Percentiles rank a stretch among this genome's conserved stretches.
phyloP scores from a whole-genome alignment of 37 sponge, comb jelly and placozoan species.

The Crambe crambe region DNA sequence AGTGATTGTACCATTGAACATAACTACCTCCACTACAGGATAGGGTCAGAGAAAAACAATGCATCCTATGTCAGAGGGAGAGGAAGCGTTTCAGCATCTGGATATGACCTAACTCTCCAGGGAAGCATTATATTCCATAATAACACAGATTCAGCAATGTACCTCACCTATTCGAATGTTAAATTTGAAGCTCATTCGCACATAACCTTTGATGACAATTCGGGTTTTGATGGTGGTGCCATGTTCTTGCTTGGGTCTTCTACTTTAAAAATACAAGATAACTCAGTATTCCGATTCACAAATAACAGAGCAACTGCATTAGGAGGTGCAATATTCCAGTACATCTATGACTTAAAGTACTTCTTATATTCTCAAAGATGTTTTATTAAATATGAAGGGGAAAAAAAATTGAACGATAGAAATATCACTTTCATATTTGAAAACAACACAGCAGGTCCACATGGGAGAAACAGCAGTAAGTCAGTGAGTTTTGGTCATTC shows the following conservation, averaged over 20 bases:
- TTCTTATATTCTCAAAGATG: not conserved
- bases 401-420: not conserved
- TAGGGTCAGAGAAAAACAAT: too few relatives aligned
- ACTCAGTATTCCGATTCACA: constrained; percentile 8
- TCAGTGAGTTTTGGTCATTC: too few relatives aligned
- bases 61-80: too few relatives aligned
- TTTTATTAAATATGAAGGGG: not conserved
- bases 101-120: not conserved
- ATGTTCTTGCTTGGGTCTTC: not conserved
- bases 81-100: not conserved
- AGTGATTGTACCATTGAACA: not conserved
- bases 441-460: not conserved
- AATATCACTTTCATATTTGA: not conserved
- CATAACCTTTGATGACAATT: not conserved
- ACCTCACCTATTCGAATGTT: not conserved
- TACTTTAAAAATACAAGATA: constrained; percentile 7
- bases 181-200: not conserved
- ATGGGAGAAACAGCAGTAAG: too few relatives aligned
- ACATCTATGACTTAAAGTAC: not conserved
- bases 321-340: constrained; percentile 59
- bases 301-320: constrained; percentile 33
- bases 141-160: not conserved
- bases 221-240: not conserved
- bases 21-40: not conserved
- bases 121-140: not conserved